Evolutionary conservation across 2,888 invertebrate genomes (phyloP).

Genomic region (Pharmacophagus antenor): DNA sequence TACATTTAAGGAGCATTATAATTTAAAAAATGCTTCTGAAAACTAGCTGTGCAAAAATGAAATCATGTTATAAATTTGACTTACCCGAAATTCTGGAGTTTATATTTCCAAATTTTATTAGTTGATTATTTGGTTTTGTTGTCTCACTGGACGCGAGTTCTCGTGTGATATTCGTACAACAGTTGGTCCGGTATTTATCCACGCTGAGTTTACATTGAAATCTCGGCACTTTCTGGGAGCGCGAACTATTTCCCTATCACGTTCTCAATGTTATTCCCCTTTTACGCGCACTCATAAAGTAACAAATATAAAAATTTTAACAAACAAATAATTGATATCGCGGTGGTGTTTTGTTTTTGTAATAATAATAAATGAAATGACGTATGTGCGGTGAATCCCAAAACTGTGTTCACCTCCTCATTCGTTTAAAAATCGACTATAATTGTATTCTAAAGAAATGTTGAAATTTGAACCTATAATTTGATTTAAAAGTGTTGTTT

Average conservation of each 20-base stretch:
- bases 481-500: too few species aligned
- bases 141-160: neutral
- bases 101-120: neutral
- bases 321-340: neutral
- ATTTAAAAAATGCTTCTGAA: too few species aligned
- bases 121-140: neutral
- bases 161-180: neutral
- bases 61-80: neutral
- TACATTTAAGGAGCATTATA: too few species aligned
- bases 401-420: too few species aligned
- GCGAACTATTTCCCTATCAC: neutral
- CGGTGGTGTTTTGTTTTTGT: neutral
- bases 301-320: neutral
- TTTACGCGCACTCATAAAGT: neutral
- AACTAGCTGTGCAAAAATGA: too few species aligned
- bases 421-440: too few species aligned
- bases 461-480: too few species aligned
- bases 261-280: neutral
- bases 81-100: neutral
- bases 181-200: neutral
- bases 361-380: too few species aligned
- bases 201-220: neutral
- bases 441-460: too few species aligned
- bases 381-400: neutral
- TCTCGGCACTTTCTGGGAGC: neutral